These are phyloP conservation scores for Strigamia transsilvanica DNA, from an alignment of 2,888 invertebrate species.

Conservation along the genomic window DNA sequence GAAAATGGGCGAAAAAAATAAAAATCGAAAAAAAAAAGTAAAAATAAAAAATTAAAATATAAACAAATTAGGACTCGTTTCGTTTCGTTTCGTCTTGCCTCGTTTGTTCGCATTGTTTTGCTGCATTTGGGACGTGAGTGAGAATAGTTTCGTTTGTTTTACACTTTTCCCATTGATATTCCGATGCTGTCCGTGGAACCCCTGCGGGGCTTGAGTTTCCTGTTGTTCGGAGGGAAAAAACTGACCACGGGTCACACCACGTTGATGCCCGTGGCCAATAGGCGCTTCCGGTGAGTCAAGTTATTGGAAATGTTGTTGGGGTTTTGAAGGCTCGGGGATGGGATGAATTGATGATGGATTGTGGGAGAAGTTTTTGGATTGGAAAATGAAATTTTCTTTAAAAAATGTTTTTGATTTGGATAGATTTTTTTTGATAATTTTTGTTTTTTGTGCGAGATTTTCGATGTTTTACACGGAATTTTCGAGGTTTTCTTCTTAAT, in stretches of 20 bases:
- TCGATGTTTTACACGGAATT: too few species aligned
- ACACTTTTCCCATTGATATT: conserved; percentile 23
- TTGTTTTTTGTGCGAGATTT: too few species aligned
- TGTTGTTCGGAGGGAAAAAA: not conserved
- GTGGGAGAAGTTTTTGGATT: too few species aligned
- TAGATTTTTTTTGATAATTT: too few species aligned
- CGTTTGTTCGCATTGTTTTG: not conserved
- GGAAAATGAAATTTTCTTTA: too few species aligned
- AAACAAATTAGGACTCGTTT: not conserved
- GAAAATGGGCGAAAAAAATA: too few species aligned
- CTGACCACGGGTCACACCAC: conserved; percentile 14
- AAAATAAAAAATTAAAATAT: too few species aligned
- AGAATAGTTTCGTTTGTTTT: not conserved
- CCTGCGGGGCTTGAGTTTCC: conserved; percentile 5
- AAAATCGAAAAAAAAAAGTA: too few species aligned
- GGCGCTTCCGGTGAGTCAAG: not conserved
- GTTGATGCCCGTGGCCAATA: conserved; percentile 15
- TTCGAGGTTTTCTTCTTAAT: too few species aligned
- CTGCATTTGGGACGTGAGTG: not conserved
- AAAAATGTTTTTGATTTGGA: too few species aligned
- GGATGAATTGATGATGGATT: not conserved
- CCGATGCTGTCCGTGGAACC: not conserved
- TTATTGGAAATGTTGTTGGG: not conserved
- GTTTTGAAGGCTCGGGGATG: not conserved
- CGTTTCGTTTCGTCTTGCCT: not conserved